phyloP scores from a whole-genome alignment of 2,113 vertebrate genomes.

The Rattus norvegicus region GRCr8 NC_086031.1:99403501-99404000 shows the following conservation, averaged over 20 bases:
- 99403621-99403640: not conserved
- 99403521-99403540: not conserved
- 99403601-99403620: not conserved
- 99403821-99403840: not conserved
- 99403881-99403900: not conserved
- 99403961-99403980: not conserved
- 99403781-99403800: not conserved
- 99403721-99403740: not conserved
- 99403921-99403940: not conserved
- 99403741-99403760: not conserved
- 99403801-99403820: not conserved
- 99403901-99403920: not conserved
- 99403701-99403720: not conserved
- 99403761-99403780: slow-evolving; percentile 24
- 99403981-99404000: slow-evolving; percentile 17
- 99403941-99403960: not conserved
- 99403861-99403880: not conserved
- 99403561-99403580: not conserved
- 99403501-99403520: not conserved
- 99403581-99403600: not conserved
- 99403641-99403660: not conserved
- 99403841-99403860: not conserved
- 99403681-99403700: not conserved
- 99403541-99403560: not conserved
- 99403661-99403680: not conserved